These are phyloP conservation scores for Crocodylus rhombifer DNA, from an alignment of 2,797 vertebrate genomes.

Conservation along the genomic window DNA sequence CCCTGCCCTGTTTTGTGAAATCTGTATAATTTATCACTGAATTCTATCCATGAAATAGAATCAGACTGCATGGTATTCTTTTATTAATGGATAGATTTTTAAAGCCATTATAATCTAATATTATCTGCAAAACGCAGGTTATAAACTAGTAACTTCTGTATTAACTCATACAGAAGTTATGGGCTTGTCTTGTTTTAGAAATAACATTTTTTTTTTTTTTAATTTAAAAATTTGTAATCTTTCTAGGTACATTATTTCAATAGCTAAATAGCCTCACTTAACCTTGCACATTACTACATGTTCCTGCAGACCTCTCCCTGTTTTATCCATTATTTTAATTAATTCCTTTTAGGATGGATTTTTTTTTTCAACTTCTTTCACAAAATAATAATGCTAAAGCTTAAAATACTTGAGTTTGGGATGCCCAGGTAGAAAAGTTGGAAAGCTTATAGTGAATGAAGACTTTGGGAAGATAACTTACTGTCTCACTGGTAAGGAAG, in stretches of 20 bases:
- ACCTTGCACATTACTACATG: neutral
- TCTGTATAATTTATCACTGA: neutral
- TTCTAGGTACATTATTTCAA: neutral
- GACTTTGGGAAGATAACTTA: neutral
- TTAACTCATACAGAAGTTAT: neutral
- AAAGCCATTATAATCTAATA: neutral
- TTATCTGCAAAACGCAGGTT: neutral
- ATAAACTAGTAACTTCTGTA: neutral
- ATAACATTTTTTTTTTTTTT: too few species aligned
- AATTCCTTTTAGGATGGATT: neutral
- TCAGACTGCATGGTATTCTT: neutral
- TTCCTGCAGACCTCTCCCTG: neutral
- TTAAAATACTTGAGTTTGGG: neutral
- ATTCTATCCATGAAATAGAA: neutral
- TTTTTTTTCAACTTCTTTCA: neutral
- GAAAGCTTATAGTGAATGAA: neutral
- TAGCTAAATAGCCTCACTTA: neutral
- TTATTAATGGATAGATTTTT: neutral
- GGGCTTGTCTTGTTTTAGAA: too few species aligned
- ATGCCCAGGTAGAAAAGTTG: neutral
- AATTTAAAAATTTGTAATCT: neutral
- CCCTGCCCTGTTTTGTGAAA: neutral
- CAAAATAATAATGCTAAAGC: neutral
- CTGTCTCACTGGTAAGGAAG: neutral
- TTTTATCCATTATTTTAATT: neutral